Evolutionary conservation across 2,113 vertebrate genomes (phyloP).

Genomic region (Cyanoderma ruficeps): DNA sequence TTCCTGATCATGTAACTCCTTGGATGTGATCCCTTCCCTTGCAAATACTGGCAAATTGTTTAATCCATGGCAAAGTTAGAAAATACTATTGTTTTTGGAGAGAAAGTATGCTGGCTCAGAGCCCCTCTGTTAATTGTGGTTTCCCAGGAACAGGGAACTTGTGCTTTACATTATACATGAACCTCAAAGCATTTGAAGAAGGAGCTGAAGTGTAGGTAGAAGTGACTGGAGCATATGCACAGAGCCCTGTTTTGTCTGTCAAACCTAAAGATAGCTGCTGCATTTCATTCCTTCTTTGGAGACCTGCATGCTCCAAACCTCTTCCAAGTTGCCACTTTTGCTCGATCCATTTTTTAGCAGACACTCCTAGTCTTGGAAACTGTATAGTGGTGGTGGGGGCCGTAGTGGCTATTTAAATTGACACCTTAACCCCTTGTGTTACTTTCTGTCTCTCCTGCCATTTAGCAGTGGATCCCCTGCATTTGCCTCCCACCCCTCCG

Average conservation of each 20-base stretch:
- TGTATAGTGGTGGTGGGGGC: not conserved
- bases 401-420: not conserved
- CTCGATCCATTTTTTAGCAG: not conserved
- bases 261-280: constrained; percentile 15
- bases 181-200: not conserved
- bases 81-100: not conserved
- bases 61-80: not conserved
- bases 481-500: constrained; percentile 95
- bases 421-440: not conserved
- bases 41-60: not conserved
- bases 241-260: constrained; percentile 14
- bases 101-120: not conserved
- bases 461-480: constrained; percentile 81
- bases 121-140: not conserved
- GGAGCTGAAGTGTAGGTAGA: constrained; percentile 17
- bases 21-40: not conserved
- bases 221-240: not conserved
- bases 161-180: not conserved
- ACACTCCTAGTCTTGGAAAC: not conserved
- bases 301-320: not conserved
- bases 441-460: constrained; percentile 7
- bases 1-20: not conserved
- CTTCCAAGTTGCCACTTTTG: not conserved
- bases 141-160: not conserved
- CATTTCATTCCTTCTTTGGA: not conserved